Evolutionary conservation across 2,888 invertebrate species (phyloP).

Genomic region (Platycnemis pennipes): DNA sequence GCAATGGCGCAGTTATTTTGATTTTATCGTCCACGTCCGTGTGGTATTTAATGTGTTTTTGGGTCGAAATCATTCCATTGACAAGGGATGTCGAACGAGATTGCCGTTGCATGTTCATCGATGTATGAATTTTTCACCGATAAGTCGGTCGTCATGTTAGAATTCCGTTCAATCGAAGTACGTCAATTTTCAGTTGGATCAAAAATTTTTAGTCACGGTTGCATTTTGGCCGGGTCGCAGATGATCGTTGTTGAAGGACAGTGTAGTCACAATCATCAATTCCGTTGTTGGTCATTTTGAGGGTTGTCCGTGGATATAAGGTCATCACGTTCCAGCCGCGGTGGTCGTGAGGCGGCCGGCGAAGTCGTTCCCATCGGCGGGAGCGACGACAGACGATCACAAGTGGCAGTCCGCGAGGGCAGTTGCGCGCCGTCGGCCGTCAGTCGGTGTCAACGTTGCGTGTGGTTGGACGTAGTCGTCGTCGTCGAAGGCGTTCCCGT

Average conservation of each 20-base stretch:
- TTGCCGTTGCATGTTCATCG: too few relatives aligned
- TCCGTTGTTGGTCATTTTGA: neutral
- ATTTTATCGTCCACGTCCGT: neutral
- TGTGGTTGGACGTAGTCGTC: neutral
- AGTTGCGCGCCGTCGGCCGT: conserved; percentile 25
- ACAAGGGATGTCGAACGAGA: too few relatives aligned
- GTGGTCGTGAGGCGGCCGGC: too few relatives aligned
- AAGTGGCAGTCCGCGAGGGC: neutral
- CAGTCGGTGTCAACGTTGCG: neutral
- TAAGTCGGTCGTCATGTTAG: too few relatives aligned
- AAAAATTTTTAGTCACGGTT: neutral
- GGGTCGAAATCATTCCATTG: too few relatives aligned
- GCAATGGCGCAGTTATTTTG: too few relatives aligned
- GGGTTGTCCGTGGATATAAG: too few relatives aligned
- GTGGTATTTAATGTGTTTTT: too few relatives aligned
- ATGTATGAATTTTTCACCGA: too few relatives aligned
- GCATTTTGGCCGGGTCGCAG: neutral
- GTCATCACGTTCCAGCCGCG: too few relatives aligned
- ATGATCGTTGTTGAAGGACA: neutral
- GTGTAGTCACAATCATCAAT: neutral
- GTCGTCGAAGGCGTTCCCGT: neutral
- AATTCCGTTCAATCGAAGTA: neutral
- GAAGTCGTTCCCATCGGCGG: too few relatives aligned
- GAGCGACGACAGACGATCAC: neutral
- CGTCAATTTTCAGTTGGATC: neutral